Conservation (phyloP, 2,797 vertebrate genomes). For the Babyrousa celebensis region DNA sequence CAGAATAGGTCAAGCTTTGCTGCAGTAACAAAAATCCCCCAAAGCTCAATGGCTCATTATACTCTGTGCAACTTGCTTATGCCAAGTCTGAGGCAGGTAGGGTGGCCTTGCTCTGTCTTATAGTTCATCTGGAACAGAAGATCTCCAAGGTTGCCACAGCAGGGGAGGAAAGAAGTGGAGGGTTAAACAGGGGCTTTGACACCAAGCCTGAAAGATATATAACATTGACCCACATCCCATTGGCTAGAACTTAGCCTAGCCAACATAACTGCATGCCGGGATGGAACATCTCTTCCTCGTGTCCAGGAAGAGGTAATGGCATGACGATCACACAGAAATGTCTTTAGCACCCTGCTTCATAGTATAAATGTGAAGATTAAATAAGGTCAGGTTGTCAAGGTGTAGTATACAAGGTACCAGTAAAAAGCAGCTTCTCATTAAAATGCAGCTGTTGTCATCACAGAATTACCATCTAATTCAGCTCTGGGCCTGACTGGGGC, state of each 20-base stretch:
- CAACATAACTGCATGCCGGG: neutral
- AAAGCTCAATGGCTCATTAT: neutral
- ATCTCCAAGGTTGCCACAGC: neutral
- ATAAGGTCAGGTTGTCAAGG: neutral
- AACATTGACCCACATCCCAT: neutral
- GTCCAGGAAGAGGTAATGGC: neutral
- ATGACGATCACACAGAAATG: neutral
- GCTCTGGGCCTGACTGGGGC: neutral
- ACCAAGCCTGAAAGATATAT: neutral
- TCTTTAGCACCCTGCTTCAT: neutral
- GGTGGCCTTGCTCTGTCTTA: neutral
- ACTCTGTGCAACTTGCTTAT: neutral
- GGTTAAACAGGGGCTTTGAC: neutral
- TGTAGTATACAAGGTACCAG: neutral
- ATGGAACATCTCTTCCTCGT: neutral
- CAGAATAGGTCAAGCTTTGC: slow-evolving; percentile 21
- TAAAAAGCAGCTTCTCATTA: neutral
- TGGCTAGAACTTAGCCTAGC: neutral
- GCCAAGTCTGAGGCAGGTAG: neutral
- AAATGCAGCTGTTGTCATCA: neutral
- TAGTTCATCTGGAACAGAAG: neutral
- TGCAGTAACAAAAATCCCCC: neutral
- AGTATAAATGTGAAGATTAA: neutral
- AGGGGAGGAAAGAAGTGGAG: neutral
- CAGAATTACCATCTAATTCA: neutral